These are phyloP conservation scores for Globia sparganii DNA, from an alignment of 2,888 invertebrate genomes.

Conservation along the genomic window DNA sequence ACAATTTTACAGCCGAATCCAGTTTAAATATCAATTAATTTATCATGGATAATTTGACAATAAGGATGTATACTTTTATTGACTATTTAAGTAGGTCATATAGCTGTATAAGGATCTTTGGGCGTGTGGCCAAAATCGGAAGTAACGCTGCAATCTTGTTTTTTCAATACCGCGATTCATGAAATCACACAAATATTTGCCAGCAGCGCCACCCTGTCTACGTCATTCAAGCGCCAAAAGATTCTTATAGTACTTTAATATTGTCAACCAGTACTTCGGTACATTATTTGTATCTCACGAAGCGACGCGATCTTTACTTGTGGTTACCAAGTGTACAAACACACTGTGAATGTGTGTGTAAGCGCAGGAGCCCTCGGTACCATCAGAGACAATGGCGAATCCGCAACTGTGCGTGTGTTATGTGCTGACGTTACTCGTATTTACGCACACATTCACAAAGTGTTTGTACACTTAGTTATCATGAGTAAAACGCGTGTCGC, in stretches of 20 bases:
- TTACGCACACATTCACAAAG: neutral
- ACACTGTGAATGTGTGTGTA: neutral
- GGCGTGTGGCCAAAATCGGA: neutral
- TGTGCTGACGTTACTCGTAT: neutral
- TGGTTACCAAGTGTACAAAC: neutral
- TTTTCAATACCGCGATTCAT: neutral
- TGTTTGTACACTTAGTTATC: neutral
- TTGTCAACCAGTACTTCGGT: neutral
- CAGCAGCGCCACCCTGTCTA: neutral
- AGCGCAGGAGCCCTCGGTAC: neutral
- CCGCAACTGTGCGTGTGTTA: neutral
- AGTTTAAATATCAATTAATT: conserved; percentile 22
- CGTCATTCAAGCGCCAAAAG: neutral
- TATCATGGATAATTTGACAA: conserved; percentile 13
- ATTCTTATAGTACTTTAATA: neutral
- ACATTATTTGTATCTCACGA: neutral
- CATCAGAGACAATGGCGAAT: neutral
- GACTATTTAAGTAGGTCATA: neutral
- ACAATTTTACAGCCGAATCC: conserved; percentile 15
- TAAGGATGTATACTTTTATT: neutral
- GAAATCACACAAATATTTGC: neutral
- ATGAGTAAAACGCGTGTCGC: neutral
- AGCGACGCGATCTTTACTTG: neutral
- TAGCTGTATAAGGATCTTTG: neutral
- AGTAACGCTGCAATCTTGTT: neutral